A percentile compares a stretch with the other conserved stretches of the same genome.
phyloP scores from a whole-genome alignment of 92 coral and sea anemone species.

The Micromussa lordhowensis region DNA sequence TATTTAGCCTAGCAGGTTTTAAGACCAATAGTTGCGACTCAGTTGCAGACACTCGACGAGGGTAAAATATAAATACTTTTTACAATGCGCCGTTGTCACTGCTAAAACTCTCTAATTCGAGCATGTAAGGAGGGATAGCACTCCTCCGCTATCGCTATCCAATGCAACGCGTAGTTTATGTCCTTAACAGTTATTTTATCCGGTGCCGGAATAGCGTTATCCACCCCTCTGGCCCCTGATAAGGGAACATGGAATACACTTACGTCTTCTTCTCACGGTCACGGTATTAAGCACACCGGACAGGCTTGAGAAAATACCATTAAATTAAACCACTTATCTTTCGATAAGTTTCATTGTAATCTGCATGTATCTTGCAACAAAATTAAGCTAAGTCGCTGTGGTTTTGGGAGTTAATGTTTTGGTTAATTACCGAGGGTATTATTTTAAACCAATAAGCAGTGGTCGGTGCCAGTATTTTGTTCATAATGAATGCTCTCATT shows the following conservation, averaged over 20 bases:
- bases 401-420: background rate
- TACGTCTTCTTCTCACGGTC: background rate
- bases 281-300: background rate
- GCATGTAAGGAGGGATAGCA: background rate
- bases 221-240: too few species aligned
- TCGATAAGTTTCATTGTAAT: background rate
- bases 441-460: background rate
- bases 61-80: too few species aligned
- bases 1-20: too few species aligned
- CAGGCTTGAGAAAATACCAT: background rate
- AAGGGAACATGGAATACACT: background rate
- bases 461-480: conserved; percentile 1
- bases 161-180: too few species aligned
- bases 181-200: too few species aligned
- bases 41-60: too few species aligned
- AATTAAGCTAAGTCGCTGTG: background rate
- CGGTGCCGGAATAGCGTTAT: too few species aligned
- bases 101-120: too few species aligned
- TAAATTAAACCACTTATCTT: background rate
- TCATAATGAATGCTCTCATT: background rate
- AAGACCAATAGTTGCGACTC: too few species aligned
- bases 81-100: too few species aligned
- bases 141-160: too few species aligned
- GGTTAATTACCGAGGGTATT: background rate
- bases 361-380: background rate